A percentile compares a stretch with the other conserved stretches of the same genome.
phyloP scores from a whole-genome alignment of 2,113 vertebrate genomes.

The Spizaetus ornatus region DNA sequence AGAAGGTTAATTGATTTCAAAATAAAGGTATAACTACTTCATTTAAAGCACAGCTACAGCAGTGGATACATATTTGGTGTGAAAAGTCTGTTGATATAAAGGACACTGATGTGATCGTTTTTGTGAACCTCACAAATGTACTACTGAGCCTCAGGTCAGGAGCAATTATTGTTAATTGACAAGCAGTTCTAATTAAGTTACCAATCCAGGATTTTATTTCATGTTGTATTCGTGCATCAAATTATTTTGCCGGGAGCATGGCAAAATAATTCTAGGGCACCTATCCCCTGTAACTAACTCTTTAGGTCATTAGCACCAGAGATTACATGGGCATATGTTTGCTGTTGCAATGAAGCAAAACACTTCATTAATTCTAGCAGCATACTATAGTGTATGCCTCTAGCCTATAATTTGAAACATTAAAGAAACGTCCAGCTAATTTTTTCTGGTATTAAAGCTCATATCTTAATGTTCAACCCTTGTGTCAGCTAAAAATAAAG shows the following conservation, averaged over 20 bases:
- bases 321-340: not conserved
- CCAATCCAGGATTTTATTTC: conserved; percentile 19
- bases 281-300: not conserved
- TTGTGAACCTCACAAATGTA: not conserved
- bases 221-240: not conserved
- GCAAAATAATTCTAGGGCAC: not conserved
- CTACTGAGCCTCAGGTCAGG: not conserved
- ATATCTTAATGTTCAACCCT: not conserved
- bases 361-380: not conserved
- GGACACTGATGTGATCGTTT: not conserved
- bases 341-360: not conserved
- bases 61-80: not conserved
- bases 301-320: not conserved
- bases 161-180: conserved; percentile 19
- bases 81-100: not conserved
- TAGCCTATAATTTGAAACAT: not conserved
- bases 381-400: not conserved
- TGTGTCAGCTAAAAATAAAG: not conserved
- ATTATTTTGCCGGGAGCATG: conserved; percentile 25
- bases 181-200: conserved; percentile 51
- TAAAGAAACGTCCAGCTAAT: not conserved
- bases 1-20: not conserved
- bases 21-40: not conserved
- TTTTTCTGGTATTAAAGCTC: not conserved
- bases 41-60: not conserved